Evolutionary conservation across 1,140 invertebrate species (phyloP).

Genomic region (Ladona fulva): DNA sequence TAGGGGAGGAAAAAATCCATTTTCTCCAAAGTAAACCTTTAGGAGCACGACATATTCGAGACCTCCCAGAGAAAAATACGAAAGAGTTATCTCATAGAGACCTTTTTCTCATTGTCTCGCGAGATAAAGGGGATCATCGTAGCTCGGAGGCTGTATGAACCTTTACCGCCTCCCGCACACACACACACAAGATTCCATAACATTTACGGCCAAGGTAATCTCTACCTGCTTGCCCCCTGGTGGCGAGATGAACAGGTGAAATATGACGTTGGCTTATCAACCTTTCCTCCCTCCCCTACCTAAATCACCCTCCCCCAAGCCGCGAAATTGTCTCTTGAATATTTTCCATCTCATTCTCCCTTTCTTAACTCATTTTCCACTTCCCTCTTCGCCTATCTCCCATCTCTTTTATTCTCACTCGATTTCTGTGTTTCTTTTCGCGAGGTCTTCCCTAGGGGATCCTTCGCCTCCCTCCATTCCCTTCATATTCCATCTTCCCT

Average conservation of each 20-base stretch:
- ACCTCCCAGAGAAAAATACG: too few relatives aligned
- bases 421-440: constrained; percentile 10
- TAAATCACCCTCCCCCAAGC: background rate
- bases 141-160: background rate
- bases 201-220: background rate
- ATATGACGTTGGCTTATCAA: constrained; percentile 9
- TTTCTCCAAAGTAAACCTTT: too few relatives aligned
- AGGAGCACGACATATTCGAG: too few relatives aligned
- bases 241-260: constrained; percentile 3
- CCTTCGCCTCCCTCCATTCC: background rate
- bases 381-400: background rate
- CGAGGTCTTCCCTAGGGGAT: background rate
- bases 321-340: background rate
- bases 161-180: background rate
- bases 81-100: background rate
- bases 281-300: background rate
- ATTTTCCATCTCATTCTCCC: background rate
- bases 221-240: background rate
- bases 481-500: background rate
- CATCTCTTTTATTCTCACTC: background rate
- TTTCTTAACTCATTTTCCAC: constrained; percentile 26
- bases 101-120: background rate
- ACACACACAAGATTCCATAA: background rate
- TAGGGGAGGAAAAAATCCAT: too few relatives aligned
- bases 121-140: background rate